These are phyloP conservation scores for Sturmia bella DNA, from an alignment of 2,888 invertebrate species.

Conservation along the genomic window DNA sequence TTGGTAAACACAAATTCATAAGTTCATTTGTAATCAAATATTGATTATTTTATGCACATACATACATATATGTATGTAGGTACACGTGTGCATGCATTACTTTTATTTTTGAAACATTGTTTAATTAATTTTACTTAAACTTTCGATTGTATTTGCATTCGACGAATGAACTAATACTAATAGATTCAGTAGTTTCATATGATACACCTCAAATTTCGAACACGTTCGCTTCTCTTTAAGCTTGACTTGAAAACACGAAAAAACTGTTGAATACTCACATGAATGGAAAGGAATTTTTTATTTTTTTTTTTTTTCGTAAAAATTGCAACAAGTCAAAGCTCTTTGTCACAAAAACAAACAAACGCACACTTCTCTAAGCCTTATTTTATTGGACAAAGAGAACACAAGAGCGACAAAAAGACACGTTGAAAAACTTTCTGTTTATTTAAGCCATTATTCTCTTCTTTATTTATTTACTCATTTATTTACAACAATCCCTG, in stretches of 20 bases:
- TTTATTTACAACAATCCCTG: conserved; percentile 18
- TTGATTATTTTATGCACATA: conserved; percentile 32
- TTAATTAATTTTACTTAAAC: conserved; percentile 34
- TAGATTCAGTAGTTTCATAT: conserved; percentile 9
- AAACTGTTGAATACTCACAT: conserved; percentile 61
- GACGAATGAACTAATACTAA: conserved; percentile 54
- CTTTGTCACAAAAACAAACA: conserved; percentile 19
- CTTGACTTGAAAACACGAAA: conserved; percentile 31
- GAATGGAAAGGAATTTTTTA: conserved; percentile 47
- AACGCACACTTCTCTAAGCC: conserved; percentile 44
- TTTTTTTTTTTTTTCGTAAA: neutral
- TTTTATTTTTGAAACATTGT: conserved; percentile 17
- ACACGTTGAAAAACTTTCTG: conserved; percentile 17
- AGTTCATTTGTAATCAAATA: conserved; percentile 14
- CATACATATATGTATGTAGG: too few relatives aligned
- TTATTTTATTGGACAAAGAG: conserved; percentile 24
- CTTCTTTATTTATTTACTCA: conserved; percentile 32
- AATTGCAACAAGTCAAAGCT: conserved; percentile 44
- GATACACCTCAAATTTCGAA: conserved; percentile 54
- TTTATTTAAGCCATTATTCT: conserved; percentile 45
- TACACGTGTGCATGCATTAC: neutral
- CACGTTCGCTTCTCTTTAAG: conserved; percentile 49
- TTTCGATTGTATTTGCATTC: conserved; percentile 55
- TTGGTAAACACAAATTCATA: conserved; percentile 38
- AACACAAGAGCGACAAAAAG: conserved; percentile 27